phyloP scores from a whole-genome alignment of 1,140 invertebrate species.

The Drosophila aff. region DNA sequence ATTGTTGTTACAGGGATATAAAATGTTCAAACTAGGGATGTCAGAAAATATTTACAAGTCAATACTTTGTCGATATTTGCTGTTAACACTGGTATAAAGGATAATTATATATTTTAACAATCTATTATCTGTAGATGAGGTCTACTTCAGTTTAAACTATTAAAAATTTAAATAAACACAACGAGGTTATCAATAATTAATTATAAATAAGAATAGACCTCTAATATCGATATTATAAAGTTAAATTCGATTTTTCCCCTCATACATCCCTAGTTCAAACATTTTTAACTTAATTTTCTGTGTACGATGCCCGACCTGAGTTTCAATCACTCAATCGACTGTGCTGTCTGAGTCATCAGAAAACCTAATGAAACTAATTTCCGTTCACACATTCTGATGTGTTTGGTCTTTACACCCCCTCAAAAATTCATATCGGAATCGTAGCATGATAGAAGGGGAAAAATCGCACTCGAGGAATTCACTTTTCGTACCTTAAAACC shows the following conservation, averaged over 20 bases:
- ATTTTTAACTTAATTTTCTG: not conserved
- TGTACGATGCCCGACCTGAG: not conserved
- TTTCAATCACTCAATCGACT: not conserved
- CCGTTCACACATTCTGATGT: conserved; percentile 28
- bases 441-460: conserved; percentile 9
- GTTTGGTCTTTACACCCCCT: not conserved
- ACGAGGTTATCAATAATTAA: not conserved
- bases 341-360: conserved; percentile 33
- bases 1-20: not conserved
- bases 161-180: not conserved
- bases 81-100: too few relatives aligned
- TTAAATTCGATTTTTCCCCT: not conserved
- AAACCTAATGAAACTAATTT: conserved; percentile 54
- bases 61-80: too few relatives aligned
- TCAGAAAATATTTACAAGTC: too few relatives aligned
- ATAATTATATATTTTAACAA: too few relatives aligned
- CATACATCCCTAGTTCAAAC: not conserved
- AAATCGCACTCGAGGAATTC: not conserved
- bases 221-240: not conserved
- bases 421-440: conserved; percentile 13
- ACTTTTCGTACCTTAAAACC: conserved; percentile 6
- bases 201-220: not conserved
- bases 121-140: too few relatives aligned
- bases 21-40: not conserved
- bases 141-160: too few relatives aligned